A percentile compares a stretch with the other conserved stretches of the same genome.
phyloP scores from a whole-genome alignment of 2,113 vertebrate genomes.

The Potamarius usumacintae region DNA sequence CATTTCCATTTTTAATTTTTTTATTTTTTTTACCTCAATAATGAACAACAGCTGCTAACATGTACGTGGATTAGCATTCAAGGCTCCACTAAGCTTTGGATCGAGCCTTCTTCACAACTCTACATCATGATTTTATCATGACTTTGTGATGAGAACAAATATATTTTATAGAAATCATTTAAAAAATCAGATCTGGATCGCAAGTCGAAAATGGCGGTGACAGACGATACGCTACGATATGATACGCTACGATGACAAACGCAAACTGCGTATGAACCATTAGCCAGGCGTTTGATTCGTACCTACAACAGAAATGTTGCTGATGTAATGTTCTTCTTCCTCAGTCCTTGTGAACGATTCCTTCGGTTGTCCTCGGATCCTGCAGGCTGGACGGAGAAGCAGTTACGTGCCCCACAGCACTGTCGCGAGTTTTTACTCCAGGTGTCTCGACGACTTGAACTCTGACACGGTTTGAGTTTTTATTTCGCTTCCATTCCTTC shows the following conservation, averaged over 20 bases:
- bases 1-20: no score
- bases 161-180: neutral
- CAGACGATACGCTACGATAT: neutral
- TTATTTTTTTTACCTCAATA: neutral
- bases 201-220: neutral
- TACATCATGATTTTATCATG: neutral
- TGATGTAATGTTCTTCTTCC: neutral
- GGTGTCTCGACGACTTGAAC: slow-evolving; percentile 16
- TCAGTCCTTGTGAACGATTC: slow-evolving; percentile 34
- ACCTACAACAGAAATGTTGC: slow-evolving; percentile 45
- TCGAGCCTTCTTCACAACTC: neutral
- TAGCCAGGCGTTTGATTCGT: slow-evolving; percentile 12
- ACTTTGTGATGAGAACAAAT: neutral
- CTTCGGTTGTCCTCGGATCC: neutral
- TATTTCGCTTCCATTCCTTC: neutral
- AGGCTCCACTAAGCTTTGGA: neutral
- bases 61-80: neutral
- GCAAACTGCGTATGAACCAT: neutral
- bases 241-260: neutral
- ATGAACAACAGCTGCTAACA: neutral
- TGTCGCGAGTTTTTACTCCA: neutral
- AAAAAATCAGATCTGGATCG: neutral
- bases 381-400: neutral
- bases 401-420: neutral
- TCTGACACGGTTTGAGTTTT: neutral